Conservation (phyloP, 1,140 invertebrate genomes). For the Diorhabda elongata region DNA sequence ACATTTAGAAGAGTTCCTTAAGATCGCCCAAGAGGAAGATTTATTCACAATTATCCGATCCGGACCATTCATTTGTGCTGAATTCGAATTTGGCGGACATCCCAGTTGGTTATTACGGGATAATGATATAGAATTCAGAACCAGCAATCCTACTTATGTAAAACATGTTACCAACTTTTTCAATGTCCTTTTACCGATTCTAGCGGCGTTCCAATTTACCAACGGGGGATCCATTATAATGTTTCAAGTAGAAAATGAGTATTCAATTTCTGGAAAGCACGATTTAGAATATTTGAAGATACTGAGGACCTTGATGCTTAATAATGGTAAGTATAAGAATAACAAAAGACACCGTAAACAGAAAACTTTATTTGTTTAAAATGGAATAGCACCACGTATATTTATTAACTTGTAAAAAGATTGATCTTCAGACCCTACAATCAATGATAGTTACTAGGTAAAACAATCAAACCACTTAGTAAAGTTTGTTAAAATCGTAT, state of each 20-base stretch:
- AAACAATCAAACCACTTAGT: too few species aligned
- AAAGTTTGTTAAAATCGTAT: too few species aligned
- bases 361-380: too few species aligned
- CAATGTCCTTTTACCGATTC: conserved; percentile 48
- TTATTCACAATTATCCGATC: conserved; percentile 80
- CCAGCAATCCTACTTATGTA: conserved; percentile 48
- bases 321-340: conserved; percentile 41
- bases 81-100: conserved; percentile 57
- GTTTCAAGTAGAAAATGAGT: conserved; percentile 56
- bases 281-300: conserved; percentile 46
- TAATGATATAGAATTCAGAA: conserved; percentile 50
- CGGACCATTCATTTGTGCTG: conserved; percentile 92
- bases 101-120: conserved; percentile 30
- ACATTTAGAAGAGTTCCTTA: conserved; percentile 64
- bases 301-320: conserved; percentile 43
- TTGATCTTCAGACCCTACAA: too few species aligned
- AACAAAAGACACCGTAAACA: too few species aligned
- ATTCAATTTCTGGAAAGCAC: conserved; percentile 41
- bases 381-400: too few species aligned
- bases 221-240: conserved; percentile 58
- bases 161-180: conserved; percentile 50
- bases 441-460: too few species aligned
- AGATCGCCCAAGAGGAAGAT: conserved; percentile 73
- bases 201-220: conserved; percentile 52
- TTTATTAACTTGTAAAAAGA: too few species aligned